Evolutionary conservation across 35 echinoderm and acorn worm genomes (phyloP), one percentile per base, ranked within the genome.

Genomic region (Ophioderma brevispina): DNA sequence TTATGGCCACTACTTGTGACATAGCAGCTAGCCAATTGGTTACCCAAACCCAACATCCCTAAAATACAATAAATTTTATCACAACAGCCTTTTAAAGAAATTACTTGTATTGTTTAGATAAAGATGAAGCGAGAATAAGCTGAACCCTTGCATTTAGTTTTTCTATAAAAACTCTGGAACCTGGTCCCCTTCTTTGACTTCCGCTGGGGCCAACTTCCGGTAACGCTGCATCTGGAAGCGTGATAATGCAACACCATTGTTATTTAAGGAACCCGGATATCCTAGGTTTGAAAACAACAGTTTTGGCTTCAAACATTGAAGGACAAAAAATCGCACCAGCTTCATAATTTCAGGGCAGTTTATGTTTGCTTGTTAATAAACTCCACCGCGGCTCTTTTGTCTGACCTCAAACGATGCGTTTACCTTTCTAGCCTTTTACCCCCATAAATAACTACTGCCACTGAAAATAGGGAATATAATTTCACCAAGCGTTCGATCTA

Each of bases 181-280:
- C 39, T 39, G n/a, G 3, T 17, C 15, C 33, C 36, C 79, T 2
- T 38, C 31, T 31, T 13, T 17, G 17, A 38, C 0, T 76, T 80
- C 89, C 33, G 35, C 23, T 19, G 89, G 81, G 1, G 89, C 80
- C 30, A 37, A 11, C 39, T 40, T 33, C 13, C 64, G 64, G 77
- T 84, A 91, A 35, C 80, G 59, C 30, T 41, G 3, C 50, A 79
- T 89, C 86, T n/a, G n/a, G n/a, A n/a, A n/a, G n/a, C n/a, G n/a
- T n/a, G n/a, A n/a, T n/a, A n/a, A n/a, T n/a, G n/a, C n/a, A n/a
- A n/a, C n/a, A n/a, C n/a, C n/a, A n/a, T n/a, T 0, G 87, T 78
- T 46, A 46, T 46, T 46, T 17, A 8, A 4, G 4, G 4, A 8
- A 8, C 41, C 41, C 17, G 79, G 76, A 90, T 79, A 84, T 82